Evolutionary conservation across 2,888 invertebrate species (phyloP).

Genomic region (Laothoe populi): DNA sequence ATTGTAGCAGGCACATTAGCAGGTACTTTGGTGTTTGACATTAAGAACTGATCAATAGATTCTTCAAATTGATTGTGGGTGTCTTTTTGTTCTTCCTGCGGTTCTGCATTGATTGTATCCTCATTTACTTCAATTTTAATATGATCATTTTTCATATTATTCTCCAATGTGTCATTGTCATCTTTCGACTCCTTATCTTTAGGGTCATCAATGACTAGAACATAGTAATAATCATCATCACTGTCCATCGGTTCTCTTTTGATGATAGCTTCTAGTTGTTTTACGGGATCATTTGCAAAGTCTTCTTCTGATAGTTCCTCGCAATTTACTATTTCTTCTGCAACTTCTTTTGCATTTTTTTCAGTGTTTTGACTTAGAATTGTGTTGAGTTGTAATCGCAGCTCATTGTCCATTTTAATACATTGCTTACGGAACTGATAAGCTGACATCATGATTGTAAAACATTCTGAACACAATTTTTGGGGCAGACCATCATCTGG

Average conservation of each 20-base stretch:
- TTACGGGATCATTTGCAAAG: constrained; percentile 65
- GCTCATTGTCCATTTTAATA: constrained; percentile 74
- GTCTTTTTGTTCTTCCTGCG: constrained; percentile 27
- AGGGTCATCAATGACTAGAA: constrained; percentile 75
- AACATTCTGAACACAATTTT: constrained; percentile 72
- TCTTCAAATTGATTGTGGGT: constrained; percentile 56
- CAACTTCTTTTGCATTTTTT: constrained; percentile 39
- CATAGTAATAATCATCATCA: constrained; percentile 80
- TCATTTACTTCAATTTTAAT: constrained; percentile 35
- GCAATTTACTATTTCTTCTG: constrained; percentile 34
- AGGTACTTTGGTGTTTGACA: constrained; percentile 66
- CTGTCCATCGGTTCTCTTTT: constrained; percentile 72
- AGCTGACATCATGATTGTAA: constrained; percentile 64
- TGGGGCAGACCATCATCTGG: constrained; percentile 74
- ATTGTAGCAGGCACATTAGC: constrained; percentile 76
- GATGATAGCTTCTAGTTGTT: constrained; percentile 70
- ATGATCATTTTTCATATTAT: constrained; percentile 39
- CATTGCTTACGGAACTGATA: constrained; percentile 75
- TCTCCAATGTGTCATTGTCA: constrained; percentile 9
- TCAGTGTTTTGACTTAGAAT: constrained; percentile 52
- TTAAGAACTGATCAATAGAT: constrained; percentile 67
- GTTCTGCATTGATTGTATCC: not conserved
- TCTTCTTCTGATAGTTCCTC: constrained; percentile 50
- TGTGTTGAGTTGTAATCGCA: constrained; percentile 64
- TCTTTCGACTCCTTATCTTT: constrained; percentile 50